Percentiles rank a stretch among this genome's conserved stretches.
These are phyloP conservation scores for Ornithorhynchus anatinus DNA, from an alignment of 2,113 vertebrate genomes.

Conservation along the genomic window DNA sequence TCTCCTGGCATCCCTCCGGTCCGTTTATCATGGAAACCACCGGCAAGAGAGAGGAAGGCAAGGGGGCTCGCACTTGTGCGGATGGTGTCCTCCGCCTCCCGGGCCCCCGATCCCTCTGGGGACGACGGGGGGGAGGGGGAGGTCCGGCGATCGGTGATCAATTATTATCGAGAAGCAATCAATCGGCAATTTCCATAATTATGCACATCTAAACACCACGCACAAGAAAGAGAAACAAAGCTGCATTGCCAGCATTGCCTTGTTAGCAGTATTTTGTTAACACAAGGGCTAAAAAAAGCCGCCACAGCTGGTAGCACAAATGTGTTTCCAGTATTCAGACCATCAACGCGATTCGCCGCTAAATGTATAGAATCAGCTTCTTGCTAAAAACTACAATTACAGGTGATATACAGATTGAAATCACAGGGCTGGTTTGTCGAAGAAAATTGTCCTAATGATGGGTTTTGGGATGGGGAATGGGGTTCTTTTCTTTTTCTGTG, in stretches of 20 bases:
- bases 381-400: constrained; percentile 99
- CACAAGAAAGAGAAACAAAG: constrained; percentile 90
- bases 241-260: constrained; percentile 81
- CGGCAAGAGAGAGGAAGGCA: no score
- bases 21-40: constrained; percentile 85
- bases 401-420: constrained; percentile 99
- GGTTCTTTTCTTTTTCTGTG: constrained; percentile 87
- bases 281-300: constrained; percentile 92
- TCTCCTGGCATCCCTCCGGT: constrained; percentile 81
- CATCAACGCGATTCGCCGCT: constrained; percentile 89
- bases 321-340: constrained; percentile 89
- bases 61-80: no score
- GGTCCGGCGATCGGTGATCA: constrained; percentile 86
- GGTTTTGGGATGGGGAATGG: constrained; percentile 92
- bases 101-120: no score
- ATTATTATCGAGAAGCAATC: constrained; percentile 88
- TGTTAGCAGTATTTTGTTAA: constrained; percentile 88
- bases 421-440: constrained; percentile 98
- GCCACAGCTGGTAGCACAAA: constrained; percentile 94
- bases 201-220: constrained; percentile 93
- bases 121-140: no score
- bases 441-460: constrained; percentile 99
- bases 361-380: constrained; percentile 99
- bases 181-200: constrained; percentile 97
- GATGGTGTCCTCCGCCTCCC: no score